A percentile compares a stretch with the other conserved stretches of the same genome.
These are phyloP conservation scores for Apis mellifera DNA, from an alignment of 1,140 invertebrate species.

Conservation along the genomic window DNA sequence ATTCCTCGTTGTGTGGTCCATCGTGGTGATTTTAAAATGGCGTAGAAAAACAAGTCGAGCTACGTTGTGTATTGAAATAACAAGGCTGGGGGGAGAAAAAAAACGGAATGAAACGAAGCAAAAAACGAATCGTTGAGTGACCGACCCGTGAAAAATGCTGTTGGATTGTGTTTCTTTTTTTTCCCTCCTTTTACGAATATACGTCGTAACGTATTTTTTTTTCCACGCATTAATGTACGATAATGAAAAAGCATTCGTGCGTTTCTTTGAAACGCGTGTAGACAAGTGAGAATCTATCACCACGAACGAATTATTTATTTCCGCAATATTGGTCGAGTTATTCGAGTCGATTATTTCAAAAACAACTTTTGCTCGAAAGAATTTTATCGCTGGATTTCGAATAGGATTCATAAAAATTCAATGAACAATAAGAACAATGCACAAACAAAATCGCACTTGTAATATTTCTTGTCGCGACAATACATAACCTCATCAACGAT, in stretches of 20 bases:
- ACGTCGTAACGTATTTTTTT: not conserved
- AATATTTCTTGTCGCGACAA: too few relatives aligned
- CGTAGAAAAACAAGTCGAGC: not conserved
- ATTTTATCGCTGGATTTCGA: too few relatives aligned
- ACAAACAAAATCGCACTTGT: too few relatives aligned
- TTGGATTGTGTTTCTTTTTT: not conserved
- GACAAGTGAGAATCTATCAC: not conserved
- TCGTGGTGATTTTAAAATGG: not conserved
- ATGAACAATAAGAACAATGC: too few relatives aligned
- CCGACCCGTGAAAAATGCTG: not conserved
- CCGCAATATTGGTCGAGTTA: too few relatives aligned
- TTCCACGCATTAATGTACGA: not conserved
- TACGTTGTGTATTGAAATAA: not conserved
- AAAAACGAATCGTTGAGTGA: not conserved
- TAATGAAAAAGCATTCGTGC: not conserved
- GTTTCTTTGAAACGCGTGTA: not conserved
- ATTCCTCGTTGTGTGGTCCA: not conserved
- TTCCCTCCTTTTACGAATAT: not conserved
- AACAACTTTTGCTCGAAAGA: too few relatives aligned
- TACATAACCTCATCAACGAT: too few relatives aligned
- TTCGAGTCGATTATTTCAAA: too few relatives aligned
- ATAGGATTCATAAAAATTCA: too few relatives aligned
- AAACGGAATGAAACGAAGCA: too few relatives aligned
- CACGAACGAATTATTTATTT: too few relatives aligned
- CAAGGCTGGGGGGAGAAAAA: not conserved